phyloP scores from a whole-genome alignment of 2,113 vertebrate genomes.

The Phycodurus eques region DNA sequence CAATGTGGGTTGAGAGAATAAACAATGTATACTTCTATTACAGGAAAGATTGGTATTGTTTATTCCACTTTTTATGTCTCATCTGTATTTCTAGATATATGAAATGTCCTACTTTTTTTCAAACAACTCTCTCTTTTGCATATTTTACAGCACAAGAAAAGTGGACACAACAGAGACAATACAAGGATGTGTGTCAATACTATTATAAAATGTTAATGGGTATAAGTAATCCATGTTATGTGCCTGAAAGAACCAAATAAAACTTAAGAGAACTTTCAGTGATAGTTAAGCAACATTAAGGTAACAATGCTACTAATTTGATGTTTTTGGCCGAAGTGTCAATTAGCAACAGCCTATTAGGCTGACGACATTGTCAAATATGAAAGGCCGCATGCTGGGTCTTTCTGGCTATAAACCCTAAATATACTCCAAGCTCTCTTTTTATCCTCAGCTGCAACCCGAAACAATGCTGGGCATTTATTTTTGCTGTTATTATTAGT shows the following conservation, averaged over 20 bases:
- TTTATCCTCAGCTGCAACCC: conserved; percentile 58
- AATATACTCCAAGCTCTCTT: conserved; percentile 61
- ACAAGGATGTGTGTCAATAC: neutral
- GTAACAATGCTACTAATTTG: conserved; percentile 45
- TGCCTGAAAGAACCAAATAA: neutral
- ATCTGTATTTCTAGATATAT: neutral
- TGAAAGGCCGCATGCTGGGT: conserved; percentile 47
- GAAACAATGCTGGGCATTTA: conserved; percentile 61
- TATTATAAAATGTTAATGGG: neutral
- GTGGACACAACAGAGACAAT: neutral
- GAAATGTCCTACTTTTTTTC: conserved; percentile 1
- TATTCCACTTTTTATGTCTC: neutral
- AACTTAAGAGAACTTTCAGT: conserved; percentile 27
- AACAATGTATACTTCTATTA: conserved; percentile 2
- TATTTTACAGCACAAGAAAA: neutral
- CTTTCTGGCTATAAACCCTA: conserved; percentile 42
- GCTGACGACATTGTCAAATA: conserved; percentile 36
- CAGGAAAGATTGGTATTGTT: neutral
- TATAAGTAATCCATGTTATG: neutral
- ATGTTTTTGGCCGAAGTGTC: conserved; percentile 49
- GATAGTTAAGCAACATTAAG: conserved; percentile 33
- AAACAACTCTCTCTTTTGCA: neutral
- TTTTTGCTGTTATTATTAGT: conserved; percentile 65
- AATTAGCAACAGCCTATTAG: conserved; percentile 54
- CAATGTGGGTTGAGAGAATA: neutral